Evolutionary conservation across 2,888 invertebrate species (phyloP).

Genomic region (Zaprionus lineosus): DNA sequence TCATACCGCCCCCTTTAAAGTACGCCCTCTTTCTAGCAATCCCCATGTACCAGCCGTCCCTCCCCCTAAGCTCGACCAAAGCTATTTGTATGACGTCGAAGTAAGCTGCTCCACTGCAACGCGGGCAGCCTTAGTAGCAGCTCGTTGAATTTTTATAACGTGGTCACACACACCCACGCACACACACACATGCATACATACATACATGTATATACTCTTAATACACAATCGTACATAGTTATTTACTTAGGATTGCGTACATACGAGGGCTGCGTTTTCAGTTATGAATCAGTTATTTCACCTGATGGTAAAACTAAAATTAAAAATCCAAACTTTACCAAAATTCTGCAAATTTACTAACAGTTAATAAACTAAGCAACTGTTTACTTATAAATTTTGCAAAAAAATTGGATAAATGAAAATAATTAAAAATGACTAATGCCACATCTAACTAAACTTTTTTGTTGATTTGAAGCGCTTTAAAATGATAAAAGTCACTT

Average conservation of each 20-base stretch:
- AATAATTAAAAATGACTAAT: too few species aligned
- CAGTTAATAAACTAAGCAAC: too few species aligned
- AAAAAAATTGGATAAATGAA: too few species aligned
- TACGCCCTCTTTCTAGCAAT: not conserved
- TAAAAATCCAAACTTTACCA: too few species aligned
- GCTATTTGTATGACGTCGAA: constrained; percentile 50
- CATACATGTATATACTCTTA: not conserved
- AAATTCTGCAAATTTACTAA: too few species aligned
- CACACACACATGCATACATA: not conserved
- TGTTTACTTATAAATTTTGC: too few species aligned
- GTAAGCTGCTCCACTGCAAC: constrained; percentile 45
- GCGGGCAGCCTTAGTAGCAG: constrained; percentile 47
- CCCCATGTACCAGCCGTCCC: not conserved
- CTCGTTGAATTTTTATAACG: constrained; percentile 71
- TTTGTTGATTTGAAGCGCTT: too few species aligned
- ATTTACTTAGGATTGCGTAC: constrained; percentile 15
- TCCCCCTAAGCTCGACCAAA: constrained; percentile 18
- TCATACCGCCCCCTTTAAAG: not conserved
- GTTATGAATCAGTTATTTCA: too few species aligned
- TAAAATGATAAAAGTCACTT: too few species aligned
- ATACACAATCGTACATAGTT: constrained; percentile 25
- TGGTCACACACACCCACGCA: constrained; percentile 42
- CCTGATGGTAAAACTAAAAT: not conserved
- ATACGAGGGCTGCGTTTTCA: constrained; percentile 14
- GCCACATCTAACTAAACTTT: too few species aligned